Evolutionary conservation across 2,113 vertebrate species (phyloP), one percentile per base, ranked within the genome.

Genomic region (Catharus bicknelli): DNA sequence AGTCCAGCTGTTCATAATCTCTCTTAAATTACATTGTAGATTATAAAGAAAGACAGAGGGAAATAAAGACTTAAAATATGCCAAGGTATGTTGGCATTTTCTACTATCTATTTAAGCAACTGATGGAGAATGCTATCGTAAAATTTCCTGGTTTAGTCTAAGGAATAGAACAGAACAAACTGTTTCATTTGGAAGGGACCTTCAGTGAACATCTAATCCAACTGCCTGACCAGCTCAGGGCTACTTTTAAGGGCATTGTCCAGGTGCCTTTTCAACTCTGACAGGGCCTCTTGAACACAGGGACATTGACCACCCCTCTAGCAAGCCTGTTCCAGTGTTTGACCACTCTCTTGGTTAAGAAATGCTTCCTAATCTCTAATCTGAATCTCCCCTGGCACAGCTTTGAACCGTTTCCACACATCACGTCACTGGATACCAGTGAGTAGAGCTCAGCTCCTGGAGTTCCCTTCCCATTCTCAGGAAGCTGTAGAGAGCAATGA

Each of bases 351-450:
- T 58, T 1, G 1, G 14, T 80, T 68, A 68, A 51, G 34, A 68
- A 83, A 32, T 32, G 10, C 5, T 63, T 79, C 25, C 22, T 59
- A 19, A 50, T 11, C 2, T 58, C 16, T 5, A 20, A 27, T 54
- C 34, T 51, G 20, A 59, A 42, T 15, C 16, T 72, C 22, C 10
- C 8, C 6, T 16, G 11, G 5, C 2, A 2, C 22, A 42, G 32
- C 8, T 58, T 68, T 76, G 48, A 59, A 55, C 6, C 9, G 10
- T 83, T 83, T 34, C 21, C 16, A 22, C 0, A 1, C 0, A 2
- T 29, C n/a, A 23, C 59, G 4, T 54, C 16, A 9, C 34, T 45
- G 62, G n/a, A 54, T 36, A 4, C 4, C 17, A 13, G 7, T 4
- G 14, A 73, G 34, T 38, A 77, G 26, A 64, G 22, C 10, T 38